phyloP scores from a whole-genome alignment of 2,888 invertebrate genomes.

The Dicyrtomina minuta region DNA sequence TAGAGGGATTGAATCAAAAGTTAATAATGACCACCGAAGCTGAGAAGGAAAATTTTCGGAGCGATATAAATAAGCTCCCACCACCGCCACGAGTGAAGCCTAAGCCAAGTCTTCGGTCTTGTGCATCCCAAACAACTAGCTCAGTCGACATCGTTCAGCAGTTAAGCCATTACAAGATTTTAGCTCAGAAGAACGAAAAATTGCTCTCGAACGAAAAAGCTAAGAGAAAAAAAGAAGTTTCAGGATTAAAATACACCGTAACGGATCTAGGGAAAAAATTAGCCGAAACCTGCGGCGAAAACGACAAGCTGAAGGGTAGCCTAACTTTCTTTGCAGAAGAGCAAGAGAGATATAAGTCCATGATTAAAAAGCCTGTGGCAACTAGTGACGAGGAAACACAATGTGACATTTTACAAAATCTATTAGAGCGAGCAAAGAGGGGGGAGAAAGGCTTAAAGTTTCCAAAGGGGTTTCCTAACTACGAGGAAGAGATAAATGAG shows the following conservation, averaged over 20 bases:
- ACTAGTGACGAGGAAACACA: not conserved
- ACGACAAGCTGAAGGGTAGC: not conserved
- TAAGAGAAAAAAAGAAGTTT: not conserved
- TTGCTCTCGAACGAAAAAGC: not conserved
- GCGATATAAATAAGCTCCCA: too few species aligned
- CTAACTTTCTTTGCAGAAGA: conserved; percentile 1
- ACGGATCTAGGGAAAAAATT: not conserved
- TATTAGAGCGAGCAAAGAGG: not conserved
- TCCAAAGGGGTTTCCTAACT: conserved; percentile 22
- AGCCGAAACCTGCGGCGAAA: not conserved
- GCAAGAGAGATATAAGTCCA: not conserved
- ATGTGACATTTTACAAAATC: conserved; percentile 19
- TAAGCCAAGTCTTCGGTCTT: not conserved
- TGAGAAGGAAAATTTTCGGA: too few species aligned
- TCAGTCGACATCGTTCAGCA: not conserved
- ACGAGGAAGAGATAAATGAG: not conserved
- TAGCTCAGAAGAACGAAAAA: not conserved
- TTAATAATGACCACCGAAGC: too few species aligned
- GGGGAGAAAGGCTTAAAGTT: not conserved
- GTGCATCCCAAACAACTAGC: not conserved
- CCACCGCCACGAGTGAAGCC: too few species aligned
- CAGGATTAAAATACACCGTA: not conserved
- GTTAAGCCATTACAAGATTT: not conserved
- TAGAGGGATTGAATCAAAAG: too few species aligned
- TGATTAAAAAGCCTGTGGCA: not conserved